Evolutionary conservation across 2,113 vertebrate species (phyloP).

Genomic region (Phyllostomus discolor): DNA sequence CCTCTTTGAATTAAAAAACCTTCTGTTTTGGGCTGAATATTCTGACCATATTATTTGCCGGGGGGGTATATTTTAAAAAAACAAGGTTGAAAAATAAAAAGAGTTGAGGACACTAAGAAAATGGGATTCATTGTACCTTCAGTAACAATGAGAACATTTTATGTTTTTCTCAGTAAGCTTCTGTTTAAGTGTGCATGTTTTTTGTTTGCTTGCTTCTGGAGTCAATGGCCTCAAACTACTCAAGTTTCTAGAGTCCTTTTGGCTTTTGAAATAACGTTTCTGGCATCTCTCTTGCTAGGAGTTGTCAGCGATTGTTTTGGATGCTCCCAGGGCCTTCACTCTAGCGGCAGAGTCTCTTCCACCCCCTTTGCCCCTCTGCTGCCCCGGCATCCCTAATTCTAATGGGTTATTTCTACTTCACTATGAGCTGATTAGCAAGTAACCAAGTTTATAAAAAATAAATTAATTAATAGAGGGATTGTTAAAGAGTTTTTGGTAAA

Average conservation of each 20-base stretch:
- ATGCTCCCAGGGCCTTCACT: background rate
- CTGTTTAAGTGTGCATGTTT: background rate
- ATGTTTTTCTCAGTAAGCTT: background rate
- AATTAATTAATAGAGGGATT: background rate
- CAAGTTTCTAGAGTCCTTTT: background rate
- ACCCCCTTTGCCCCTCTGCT: background rate
- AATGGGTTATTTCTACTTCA: background rate
- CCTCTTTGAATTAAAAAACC: background rate
- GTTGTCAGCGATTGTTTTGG: background rate
- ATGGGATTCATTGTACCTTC: background rate
- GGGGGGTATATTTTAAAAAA: background rate
- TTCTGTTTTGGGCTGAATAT: background rate
- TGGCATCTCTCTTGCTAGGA: background rate
- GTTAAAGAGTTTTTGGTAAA: background rate
- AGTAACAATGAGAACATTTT: background rate
- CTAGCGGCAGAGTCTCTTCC: background rate
- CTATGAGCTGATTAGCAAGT: background rate
- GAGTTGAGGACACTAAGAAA: background rate
- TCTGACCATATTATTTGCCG: background rate
- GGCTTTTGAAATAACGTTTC: background rate
- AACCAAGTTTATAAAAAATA: background rate
- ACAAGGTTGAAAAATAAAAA: background rate
- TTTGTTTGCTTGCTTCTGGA: constrained; percentile 3
- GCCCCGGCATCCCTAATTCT: background rate
- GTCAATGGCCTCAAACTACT: background rate